A percentile compares a stretch with the other conserved stretches of the same genome.
Evolutionary conservation across 1,140 invertebrate genomes (phyloP).

Genomic region (Lepidurus packardi): DNA sequence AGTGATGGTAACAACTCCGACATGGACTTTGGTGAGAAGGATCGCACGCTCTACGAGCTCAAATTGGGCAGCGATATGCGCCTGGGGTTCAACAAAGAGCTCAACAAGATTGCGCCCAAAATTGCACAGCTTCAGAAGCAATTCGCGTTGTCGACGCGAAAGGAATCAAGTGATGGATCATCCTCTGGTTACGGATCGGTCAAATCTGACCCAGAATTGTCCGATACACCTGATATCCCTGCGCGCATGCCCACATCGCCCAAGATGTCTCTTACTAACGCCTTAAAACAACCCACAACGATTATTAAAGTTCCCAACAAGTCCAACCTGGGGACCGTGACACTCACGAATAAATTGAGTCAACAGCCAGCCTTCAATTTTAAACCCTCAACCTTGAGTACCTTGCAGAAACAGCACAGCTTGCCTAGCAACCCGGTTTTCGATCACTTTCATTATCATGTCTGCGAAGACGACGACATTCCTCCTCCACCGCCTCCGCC

Average conservation of each 20-base stretch:
- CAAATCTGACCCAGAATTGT: constrained; percentile 28
- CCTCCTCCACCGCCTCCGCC: constrained; percentile 35
- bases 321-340: constrained; percentile 6
- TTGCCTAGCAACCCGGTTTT: constrained; percentile 14
- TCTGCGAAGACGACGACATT: constrained; percentile 29
- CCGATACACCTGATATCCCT: constrained; percentile 33
- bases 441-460: constrained; percentile 5
- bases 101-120: constrained; percentile 30
- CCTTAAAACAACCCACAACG: constrained; percentile 16
- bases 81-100: constrained; percentile 23
- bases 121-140: constrained; percentile 35
- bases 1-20: neutral
- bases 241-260: constrained; percentile 24
- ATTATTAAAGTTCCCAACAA: constrained; percentile 26
- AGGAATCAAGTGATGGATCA: neutral
- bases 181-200: constrained; percentile 32
- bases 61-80: constrained; percentile 28
- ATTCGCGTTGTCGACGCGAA: neutral
- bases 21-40: constrained; percentile 29
- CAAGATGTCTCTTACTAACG: neutral
- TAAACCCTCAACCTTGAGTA: neutral
- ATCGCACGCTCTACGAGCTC: constrained; percentile 25
- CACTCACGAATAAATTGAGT: constrained; percentile 4
- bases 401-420: neutral
- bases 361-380: neutral